Evolutionary conservation across 2,113 vertebrate genomes (phyloP).

Genomic region (Planiliza haematocheilus): DNA sequence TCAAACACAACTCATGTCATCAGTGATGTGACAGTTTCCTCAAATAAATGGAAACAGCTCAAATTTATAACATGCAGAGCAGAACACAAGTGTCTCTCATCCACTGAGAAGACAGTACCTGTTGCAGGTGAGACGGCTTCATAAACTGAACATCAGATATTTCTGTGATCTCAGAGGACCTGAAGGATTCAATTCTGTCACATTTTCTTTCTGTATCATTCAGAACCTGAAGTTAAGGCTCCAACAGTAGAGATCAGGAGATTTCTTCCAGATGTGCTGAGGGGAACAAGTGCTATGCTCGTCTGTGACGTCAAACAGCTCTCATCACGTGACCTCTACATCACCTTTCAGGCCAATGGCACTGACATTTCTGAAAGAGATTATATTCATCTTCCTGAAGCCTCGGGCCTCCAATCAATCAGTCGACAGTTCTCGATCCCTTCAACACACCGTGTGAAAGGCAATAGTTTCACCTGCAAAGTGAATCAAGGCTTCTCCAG

Average conservation of each 20-base stretch:
- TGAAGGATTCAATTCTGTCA: neutral
- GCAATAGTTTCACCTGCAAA: conserved; percentile 34
- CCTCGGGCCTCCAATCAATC: conserved; percentile 43
- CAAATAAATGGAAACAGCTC: conserved; percentile 27
- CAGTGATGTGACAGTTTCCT: conserved; percentile 32
- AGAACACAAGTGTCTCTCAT: conserved; percentile 66
- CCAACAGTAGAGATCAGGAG: conserved; percentile 71
- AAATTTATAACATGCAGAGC: conserved; percentile 63
- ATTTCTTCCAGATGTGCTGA: conserved; percentile 41
- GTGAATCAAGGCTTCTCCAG: conserved; percentile 46
- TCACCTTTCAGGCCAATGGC: conserved; percentile 58
- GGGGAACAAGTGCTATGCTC: conserved; percentile 45
- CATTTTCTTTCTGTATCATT: neutral
- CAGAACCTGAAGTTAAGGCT: no score
- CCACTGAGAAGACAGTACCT: neutral
- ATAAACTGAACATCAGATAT: neutral
- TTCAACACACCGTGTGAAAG: fast-evolving
- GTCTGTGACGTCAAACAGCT: conserved; percentile 60
- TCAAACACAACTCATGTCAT: neutral
- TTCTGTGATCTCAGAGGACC: neutral
- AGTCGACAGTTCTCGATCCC: conserved; percentile 44
- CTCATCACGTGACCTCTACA: conserved; percentile 53
- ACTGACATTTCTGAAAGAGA: neutral
- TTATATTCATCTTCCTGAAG: conserved; percentile 49
- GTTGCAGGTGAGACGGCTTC: conserved; percentile 39